Base-by-base conservation (phyloP, 1,140 invertebrate genomes). In the Colletes gigas region DNA sequence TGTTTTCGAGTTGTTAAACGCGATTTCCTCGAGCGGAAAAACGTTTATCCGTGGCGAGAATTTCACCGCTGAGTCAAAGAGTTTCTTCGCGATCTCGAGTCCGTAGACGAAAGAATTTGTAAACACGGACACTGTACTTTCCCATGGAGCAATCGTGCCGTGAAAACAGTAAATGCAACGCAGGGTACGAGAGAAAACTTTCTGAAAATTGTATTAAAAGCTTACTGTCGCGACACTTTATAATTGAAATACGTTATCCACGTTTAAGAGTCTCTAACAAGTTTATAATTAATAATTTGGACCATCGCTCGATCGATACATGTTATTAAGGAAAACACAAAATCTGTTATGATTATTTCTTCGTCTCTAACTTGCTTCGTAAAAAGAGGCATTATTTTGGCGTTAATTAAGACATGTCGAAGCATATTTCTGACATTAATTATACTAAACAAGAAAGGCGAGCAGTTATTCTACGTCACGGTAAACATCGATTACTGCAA, bases 401-500 rank as follows among this genome's bases (percentile, higher is more conserved):
- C 30, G 30, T 30, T 30, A 30, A 30, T 30, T 30, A 30, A 30
- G 30, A 30, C 30, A 30, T 30, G 30, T 30, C 1, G 30, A 30
- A 30, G 30, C 30, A 30, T 30, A 30, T 30, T 30, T 30, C 30
- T 30, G 30, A 1, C 30, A 30, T 30, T 30, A 30, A 30, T 30
- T 30, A 30, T 30, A 30, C 30, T 30, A 30, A 30, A 59, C 8
- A 21, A 21, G 19, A 21, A n/a, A 2, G 15, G 10, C 14, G 14
- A 8, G 15, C 41, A 4, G 12, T 39, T 39, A 17, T 41, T 41
- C 4, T 0, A 39, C 14, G 14, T 63, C 39, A 41, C 4, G 47
- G 41, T 17, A 8, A 41, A 15, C 68, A 70, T 70, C 54, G 77
- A 79, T 80, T 74, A 15, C 50, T 83, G 63, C 71, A 83, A 83